Conservation (phyloP, 1,140 invertebrate genomes). For the Lordiphosa collinella region DNA sequence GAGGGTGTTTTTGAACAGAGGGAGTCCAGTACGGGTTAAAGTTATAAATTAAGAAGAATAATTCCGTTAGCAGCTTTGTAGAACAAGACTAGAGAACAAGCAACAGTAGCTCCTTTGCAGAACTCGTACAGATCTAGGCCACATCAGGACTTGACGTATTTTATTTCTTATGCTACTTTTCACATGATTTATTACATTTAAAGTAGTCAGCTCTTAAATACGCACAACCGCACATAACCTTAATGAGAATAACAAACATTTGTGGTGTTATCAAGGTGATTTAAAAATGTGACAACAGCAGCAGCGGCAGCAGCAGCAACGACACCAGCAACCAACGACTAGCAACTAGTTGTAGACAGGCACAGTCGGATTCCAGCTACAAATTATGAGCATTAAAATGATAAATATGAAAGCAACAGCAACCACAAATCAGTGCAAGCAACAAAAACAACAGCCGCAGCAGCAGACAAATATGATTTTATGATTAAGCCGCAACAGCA, state of each 20-base stretch:
- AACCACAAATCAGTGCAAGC: slow-evolving; percentile 30
- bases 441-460: slow-evolving; percentile 31
- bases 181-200: slow-evolving; percentile 45
- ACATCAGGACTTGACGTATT: too few relatives aligned
- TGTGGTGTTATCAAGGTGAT: slow-evolving; percentile 65
- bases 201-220: too few relatives aligned
- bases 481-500: slow-evolving; percentile 4
- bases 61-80: too few relatives aligned
- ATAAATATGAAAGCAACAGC: slow-evolving; percentile 55
- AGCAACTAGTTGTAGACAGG: slow-evolving; percentile 7
- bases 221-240: slow-evolving; percentile 23
- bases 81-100: too few relatives aligned
- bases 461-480: slow-evolving; percentile 37
- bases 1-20: too few relatives aligned
- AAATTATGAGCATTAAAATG: slow-evolving; percentile 63
- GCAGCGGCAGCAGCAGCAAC: slow-evolving; percentile 16
- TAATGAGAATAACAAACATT: slow-evolving; percentile 45
- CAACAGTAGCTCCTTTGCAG: too few relatives aligned
- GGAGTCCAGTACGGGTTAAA: too few relatives aligned
- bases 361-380: slow-evolving; percentile 16
- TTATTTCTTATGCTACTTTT: slow-evolving; percentile 22
- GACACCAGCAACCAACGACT: slow-evolving; percentile 9
- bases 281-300: slow-evolving; percentile 60
- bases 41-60: too few relatives aligned
- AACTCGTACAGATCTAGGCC: too few relatives aligned